A percentile compares a stretch with the other conserved stretches of the same genome.
Conservation (phyloP, 2,113 vertebrate species). For the Petrocephalus zakoni region DNA sequence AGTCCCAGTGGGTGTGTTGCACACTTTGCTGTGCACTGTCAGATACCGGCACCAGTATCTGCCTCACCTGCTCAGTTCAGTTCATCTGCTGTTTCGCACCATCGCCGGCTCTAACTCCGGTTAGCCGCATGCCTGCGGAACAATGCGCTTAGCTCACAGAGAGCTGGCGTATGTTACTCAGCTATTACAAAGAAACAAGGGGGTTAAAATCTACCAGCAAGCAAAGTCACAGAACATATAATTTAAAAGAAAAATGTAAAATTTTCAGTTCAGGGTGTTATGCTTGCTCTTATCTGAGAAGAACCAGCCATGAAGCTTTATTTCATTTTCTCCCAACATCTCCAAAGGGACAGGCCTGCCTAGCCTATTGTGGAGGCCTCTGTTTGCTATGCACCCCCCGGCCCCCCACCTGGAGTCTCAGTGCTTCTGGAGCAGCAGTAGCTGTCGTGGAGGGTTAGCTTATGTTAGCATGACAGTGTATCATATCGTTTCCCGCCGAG, state of each 20-base stretch:
- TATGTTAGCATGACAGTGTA: not conserved
- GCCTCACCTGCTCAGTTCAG: not conserved
- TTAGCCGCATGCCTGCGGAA: not conserved
- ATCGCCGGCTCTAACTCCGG: not conserved
- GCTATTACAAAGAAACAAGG: not conserved
- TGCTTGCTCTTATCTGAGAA: not conserved
- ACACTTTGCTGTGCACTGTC: not conserved
- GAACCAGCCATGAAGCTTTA: not conserved
- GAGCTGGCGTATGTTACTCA: not conserved
- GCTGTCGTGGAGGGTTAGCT: conserved; percentile 1
- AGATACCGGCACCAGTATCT: not conserved
- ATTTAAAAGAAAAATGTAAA: not conserved
- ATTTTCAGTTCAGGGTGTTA: not conserved
- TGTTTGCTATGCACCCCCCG: not conserved
- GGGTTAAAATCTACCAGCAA: not conserved
- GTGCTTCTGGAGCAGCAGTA: not conserved
- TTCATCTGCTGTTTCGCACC: not conserved
- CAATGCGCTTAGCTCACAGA: not conserved
- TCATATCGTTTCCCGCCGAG: not conserved
- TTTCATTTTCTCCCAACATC: not conserved
- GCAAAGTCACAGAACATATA: not conserved
- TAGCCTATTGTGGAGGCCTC: not conserved
- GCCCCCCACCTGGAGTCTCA: not conserved
- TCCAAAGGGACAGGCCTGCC: not conserved
- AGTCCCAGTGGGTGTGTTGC: not conserved